These are phyloP conservation scores for Sinocyclocheilus anshuiensis DNA, from an alignment of 2,113 vertebrate genomes.

Conservation along the genomic window DNA sequence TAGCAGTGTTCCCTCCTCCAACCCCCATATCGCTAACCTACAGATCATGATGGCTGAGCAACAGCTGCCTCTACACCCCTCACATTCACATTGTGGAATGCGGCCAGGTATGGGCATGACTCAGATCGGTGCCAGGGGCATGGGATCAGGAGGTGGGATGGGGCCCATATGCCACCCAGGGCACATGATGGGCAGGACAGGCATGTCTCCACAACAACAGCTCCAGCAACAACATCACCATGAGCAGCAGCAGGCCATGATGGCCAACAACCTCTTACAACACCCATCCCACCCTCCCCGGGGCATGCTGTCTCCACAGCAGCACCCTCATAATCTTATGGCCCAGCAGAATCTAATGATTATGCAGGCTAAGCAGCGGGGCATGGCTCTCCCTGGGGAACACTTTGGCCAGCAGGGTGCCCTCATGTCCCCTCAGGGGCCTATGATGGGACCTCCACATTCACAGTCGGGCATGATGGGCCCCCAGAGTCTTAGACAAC, in stretches of 20 bases:
- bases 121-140: conserved; percentile 74
- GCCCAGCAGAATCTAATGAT: conserved; percentile 96
- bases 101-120: conserved; percentile 79
- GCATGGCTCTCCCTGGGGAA: conserved; percentile 84
- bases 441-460: conserved; percentile 86
- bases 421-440: conserved; percentile 89
- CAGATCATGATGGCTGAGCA: conserved; percentile 99
- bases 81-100: conserved; percentile 72
- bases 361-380: conserved; percentile 94
- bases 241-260: conserved; percentile 79
- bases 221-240: conserved; percentile 69
- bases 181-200: conserved; percentile 94
- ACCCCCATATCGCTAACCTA: conserved; percentile 93
- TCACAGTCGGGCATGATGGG: conserved; percentile 92
- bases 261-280: conserved; percentile 83
- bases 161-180: conserved; percentile 86
- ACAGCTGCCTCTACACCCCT: conserved; percentile 76
- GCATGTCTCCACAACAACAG: conserved; percentile 78
- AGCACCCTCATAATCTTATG: conserved; percentile 84
- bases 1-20: conserved; percentile 76
- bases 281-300: conserved; percentile 77
- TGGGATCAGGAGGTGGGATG: conserved; percentile 78
- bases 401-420: conserved; percentile 88
- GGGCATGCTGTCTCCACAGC: conserved; percentile 87
- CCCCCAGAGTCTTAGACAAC: conserved; percentile 89